Evolutionary conservation across 37 sponge, comb jelly and placozoan species (phyloP), one percentile per base, ranked within the genome.

Genomic region (Eunapius fragilis): DNA sequence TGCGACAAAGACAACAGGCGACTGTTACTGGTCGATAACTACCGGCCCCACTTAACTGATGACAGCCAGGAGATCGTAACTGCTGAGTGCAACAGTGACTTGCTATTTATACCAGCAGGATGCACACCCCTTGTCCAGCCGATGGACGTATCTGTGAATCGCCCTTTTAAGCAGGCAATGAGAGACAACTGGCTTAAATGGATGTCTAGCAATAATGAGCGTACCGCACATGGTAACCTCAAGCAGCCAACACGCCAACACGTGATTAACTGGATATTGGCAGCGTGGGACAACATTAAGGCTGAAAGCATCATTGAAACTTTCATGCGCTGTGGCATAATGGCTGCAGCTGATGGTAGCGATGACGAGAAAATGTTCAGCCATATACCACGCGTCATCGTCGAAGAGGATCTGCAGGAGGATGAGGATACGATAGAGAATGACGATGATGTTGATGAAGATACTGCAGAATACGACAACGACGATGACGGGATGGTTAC

Each of bases 121-220:
- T 77, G 69, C 70, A 85, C 85, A 48, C 67, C 77, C 10, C 47
- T 85, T 32, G 85, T 76, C 76, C 85, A 85, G 78, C 85, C 85
- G 36, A 68, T 77, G 78, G 85, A 85, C 50, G 37, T 30, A 27
- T 82, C 48, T 28, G 45, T 82, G 25, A 82, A 82, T 31, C 23
- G 37, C 41, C 83, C 83, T 3, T 82, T 82, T 26, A 82, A 82
- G 23, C 74, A 36, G 11, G 34, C 11, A 28, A 72, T 82, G 74
- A 82, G 48, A 45, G 73, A 32, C n/a, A 26, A 48, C 30, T 82
- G 83, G 83, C 31, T 45, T 27, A 26, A 17, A 31, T 82, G 83
- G 83, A 45, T 82, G 49, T 47, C 30, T 10, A 31, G 13, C 34
- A 47, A 73, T 31, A 35, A 32, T 14, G 49, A 14, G 5, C 17